Base-by-base conservation (phyloP, 2,797 vertebrate genomes). In the Notoglanidium macrostoma region DNA sequence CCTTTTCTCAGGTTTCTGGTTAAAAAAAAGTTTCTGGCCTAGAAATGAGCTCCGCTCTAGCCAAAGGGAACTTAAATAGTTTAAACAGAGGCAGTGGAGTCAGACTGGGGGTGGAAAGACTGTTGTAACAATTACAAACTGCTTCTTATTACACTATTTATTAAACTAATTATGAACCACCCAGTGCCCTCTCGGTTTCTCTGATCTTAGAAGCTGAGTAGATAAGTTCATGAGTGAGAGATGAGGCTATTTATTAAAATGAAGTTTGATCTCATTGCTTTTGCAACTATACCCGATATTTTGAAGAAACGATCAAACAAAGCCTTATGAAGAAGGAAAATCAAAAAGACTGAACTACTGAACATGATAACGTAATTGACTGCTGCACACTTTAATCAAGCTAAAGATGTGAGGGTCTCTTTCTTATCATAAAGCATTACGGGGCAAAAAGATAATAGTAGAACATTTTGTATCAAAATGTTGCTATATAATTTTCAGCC, bases 81-180 rank as follows among this genome's bases (percentile, higher is more conserved):
- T 61, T 61, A 80, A 61, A 44, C 78, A 44, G 55, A 59, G 32
- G 77, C 12, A 23, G 29, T 59, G 32, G 40, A 67, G 8, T 35
- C 59, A 65, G 40, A 46, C 49, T 15, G 14, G 54, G 40, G 78
- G 10, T 46, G 40, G n/a, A 67, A 63, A 17, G 40, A 46, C 59
- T 65, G 32, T 78, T 78, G 35, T 61, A 17, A 82, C 61, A 82
- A 82, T 82, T 10, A 67, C 7, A 82, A 68, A 83, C 80, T 83
- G 26, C 15, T 68, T 83, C 46, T 83, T 51, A 83, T 68, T 67
- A 68, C n/a, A 68, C n/a, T 83, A 21, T 51, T 83, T 67, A 67
- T 83, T 65, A 67, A 83, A 51, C 44, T 54, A 83, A 83, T 67
- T 83, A 82, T n/a, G 68, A 73, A n/a, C 68, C 80, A 67, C 26